Evolutionary conservation across 2,797 vertebrate species (phyloP).

Genomic region (Miichthys miiuy): DNA sequence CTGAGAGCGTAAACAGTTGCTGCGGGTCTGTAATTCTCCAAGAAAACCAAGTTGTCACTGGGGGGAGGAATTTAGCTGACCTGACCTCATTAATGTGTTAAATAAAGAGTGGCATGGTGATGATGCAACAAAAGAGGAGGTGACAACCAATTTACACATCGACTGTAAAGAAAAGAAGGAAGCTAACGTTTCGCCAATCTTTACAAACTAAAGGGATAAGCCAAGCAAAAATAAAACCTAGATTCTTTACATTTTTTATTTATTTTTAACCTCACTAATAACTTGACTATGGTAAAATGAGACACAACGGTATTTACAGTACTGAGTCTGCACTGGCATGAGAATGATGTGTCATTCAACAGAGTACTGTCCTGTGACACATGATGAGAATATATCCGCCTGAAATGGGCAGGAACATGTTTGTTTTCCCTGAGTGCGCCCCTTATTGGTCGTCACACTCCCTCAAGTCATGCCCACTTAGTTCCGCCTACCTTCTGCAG

Average conservation of each 20-base stretch:
- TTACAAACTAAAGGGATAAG: background rate
- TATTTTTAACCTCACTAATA: background rate
- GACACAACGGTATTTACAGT: too few species aligned
- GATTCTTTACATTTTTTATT: background rate
- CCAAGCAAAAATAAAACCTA: background rate
- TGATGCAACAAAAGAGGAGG: background rate
- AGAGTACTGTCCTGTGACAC: conserved; percentile 14
- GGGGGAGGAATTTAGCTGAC: background rate
- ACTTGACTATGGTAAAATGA: background rate
- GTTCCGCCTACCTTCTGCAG: conserved; percentile 32
- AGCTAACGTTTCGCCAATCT: background rate
- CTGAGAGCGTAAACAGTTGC: background rate
- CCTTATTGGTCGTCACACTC: conserved; percentile 29
- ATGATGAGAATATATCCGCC: conserved; percentile 20
- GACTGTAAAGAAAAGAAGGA: background rate
- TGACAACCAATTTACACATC: background rate
- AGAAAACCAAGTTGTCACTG: conserved; percentile 3
- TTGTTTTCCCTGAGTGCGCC: conserved; percentile 32
- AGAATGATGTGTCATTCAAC: background rate
- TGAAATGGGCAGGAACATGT: conserved; percentile 29
- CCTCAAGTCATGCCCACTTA: conserved; percentile 31
- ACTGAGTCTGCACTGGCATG: background rate
- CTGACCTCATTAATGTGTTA: conserved; percentile 3
- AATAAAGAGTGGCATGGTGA: background rate
- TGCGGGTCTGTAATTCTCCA: background rate